Conservation (phyloP, 2,888 invertebrate genomes). For the Muschampia plurimacula region DNA sequence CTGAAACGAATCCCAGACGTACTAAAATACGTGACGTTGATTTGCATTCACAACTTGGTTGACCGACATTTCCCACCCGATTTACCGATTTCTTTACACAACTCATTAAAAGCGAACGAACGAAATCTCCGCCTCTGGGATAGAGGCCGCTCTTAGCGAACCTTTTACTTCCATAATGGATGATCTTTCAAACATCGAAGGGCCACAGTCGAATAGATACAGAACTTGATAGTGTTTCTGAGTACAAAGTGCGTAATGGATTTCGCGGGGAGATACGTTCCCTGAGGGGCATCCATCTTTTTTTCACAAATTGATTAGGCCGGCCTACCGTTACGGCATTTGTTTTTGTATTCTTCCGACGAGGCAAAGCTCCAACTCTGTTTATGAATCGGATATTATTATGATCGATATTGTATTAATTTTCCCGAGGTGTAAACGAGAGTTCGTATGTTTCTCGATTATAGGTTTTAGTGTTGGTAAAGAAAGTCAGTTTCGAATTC, state of each 20-base stretch:
- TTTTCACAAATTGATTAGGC: constrained; percentile 60
- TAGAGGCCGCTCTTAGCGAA: constrained; percentile 49
- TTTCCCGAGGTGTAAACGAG: background rate
- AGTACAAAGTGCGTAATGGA: constrained; percentile 66
- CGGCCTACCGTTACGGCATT: constrained; percentile 23
- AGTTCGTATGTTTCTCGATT: background rate
- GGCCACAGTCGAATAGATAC: constrained; percentile 61
- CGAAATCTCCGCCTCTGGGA: constrained; percentile 51
- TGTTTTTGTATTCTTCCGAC: constrained; percentile 21
- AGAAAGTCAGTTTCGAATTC: background rate
- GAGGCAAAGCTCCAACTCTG: background rate
- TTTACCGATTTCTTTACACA: constrained; percentile 6
- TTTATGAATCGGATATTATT: background rate
- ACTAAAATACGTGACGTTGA: background rate
- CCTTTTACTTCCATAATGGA: constrained; percentile 69
- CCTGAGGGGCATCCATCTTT: constrained; percentile 61
- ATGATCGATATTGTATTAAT: constrained; percentile 9
- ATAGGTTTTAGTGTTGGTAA: background rate
- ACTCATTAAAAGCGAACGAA: constrained; percentile 46
- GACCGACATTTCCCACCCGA: background rate
- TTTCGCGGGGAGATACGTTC: constrained; percentile 53
- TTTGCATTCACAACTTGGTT: background rate
- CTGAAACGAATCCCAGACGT: too few species aligned
- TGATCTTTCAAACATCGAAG: constrained; percentile 68
- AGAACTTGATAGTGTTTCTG: constrained; percentile 60